A percentile compares a stretch with the other conserved stretches of the same genome.
Conservation (phyloP, 1,140 invertebrate genomes). For the Drosophila sturtevanti region DNA sequence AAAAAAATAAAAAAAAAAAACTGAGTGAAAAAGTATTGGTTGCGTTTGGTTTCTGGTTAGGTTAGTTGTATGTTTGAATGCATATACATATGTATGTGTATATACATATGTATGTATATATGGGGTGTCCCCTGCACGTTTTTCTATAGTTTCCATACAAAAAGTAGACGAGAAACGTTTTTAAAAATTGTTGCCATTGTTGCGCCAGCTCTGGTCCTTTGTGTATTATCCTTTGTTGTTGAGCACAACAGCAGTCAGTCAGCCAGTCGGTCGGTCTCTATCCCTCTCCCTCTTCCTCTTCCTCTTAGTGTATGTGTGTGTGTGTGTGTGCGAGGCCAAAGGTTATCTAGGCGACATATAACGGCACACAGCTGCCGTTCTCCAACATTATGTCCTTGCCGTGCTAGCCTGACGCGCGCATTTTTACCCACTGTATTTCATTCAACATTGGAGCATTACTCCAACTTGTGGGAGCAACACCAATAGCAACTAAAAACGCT, state of each 20-base stretch:
- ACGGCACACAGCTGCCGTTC: conserved; percentile 65
- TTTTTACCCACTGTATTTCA: conserved; percentile 7
- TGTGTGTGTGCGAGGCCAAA: conserved; percentile 64
- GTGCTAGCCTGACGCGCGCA: conserved; percentile 19
- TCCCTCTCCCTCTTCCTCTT: conserved; percentile 8
- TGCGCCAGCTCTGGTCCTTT: conserved; percentile 71
- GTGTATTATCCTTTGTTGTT: conserved; percentile 75
- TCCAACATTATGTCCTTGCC: conserved; percentile 7
- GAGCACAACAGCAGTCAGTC: conserved; percentile 50
- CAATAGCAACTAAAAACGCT: neutral
- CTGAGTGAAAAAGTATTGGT: conserved; percentile 29
- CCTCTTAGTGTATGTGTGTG: conserved; percentile 14
- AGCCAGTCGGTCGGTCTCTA: conserved; percentile 44
- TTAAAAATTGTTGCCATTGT: conserved; percentile 78
- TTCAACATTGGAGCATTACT: conserved; percentile 6
- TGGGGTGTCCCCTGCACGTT: conserved; percentile 38
- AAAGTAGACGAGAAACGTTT: conserved; percentile 56
- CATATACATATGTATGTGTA: neutral
- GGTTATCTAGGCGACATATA: conserved; percentile 72
- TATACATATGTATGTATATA: neutral
- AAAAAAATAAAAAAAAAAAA: neutral
- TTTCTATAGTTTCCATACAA: conserved; percentile 75
- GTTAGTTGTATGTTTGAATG: neutral
- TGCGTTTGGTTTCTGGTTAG: conserved; percentile 39
- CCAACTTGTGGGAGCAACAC: neutral